Percentiles rank a stretch among this genome's conserved stretches.
Evolutionary conservation across 2,113 vertebrate species (phyloP).

Genomic region (Syngnathoides biaculeatus): DNA sequence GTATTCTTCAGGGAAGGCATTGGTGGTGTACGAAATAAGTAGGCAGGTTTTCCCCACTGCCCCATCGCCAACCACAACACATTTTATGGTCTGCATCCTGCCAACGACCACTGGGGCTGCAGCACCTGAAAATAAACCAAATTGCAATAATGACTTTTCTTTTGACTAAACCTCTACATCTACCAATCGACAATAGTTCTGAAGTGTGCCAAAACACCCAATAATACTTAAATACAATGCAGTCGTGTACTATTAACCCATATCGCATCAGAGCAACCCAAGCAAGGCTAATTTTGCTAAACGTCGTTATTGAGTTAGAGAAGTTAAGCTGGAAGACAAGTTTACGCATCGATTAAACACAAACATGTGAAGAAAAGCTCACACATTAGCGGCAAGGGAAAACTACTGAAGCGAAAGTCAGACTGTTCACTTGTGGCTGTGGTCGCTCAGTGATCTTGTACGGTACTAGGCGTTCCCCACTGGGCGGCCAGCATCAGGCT

Average conservation of each 20-base stretch:
- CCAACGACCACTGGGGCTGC: conserved; percentile 72
- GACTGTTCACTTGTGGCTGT: not conserved
- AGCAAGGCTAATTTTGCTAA: conserved; percentile 32
- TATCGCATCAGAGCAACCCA: conserved; percentile 48
- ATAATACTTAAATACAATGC: not conserved
- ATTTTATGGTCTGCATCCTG: conserved; percentile 97
- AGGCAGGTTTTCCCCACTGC: conserved; percentile 95
- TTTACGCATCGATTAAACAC: not conserved
- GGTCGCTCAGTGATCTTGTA: conserved; percentile 7
- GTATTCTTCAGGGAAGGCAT: conserved; percentile 91
- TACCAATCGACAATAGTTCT: not conserved
- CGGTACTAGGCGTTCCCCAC: conserved; percentile 64
- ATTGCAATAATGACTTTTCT: not conserved
- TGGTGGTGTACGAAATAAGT: conserved; percentile 92
- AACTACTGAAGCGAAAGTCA: rapidly evolving
- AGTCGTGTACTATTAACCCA: not conserved
- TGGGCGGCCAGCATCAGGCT: conserved; percentile 54
- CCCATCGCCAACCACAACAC: conserved; percentile 90
- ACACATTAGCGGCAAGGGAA: not conserved
- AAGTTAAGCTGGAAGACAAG: not conserved
- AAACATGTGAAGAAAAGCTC: not conserved
- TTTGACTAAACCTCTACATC: not conserved
- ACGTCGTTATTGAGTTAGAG: conserved; percentile 27
- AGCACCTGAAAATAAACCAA: conserved; percentile 61
- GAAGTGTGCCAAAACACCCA: not conserved